Evolutionary conservation across 2,113 vertebrate genomes (phyloP), one percentile per base, ranked within the genome.

Genomic region (Helogale parvula): DNA sequence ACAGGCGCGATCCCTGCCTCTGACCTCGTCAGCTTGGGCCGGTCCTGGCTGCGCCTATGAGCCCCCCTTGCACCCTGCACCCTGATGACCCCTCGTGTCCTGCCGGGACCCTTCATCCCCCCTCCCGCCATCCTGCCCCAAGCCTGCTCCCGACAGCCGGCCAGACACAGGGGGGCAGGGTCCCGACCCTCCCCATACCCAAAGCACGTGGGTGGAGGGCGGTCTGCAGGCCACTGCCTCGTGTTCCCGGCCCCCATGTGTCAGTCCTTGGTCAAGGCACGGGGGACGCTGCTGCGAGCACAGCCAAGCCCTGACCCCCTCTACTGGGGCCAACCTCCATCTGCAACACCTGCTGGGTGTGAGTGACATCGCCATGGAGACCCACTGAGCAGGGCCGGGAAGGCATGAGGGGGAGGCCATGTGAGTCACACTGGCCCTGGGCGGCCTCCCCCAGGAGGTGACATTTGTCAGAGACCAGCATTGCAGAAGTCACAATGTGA

Each of bases 351-450:
- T 17, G 29, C 45, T 2, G 2, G 45, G 15, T 13, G 25, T 5
- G n/a, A 17, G 23, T 3, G 11, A 29, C n/a, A 3, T 12, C 1
- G 5, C 23, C 72, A 29, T 0, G 3, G 60, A 38, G 25, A 21
- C 11, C 14, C 29, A 38, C 17, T 5, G 0, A 33, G 60, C 45
- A 3, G 9, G 5, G 8, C 3, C 17, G 27, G 45, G 33, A 15
- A 4, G 29, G 41, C 14, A 2, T 0, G 1, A 8, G n/a, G 41
- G 1, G 60, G 14, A 0, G 3, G 10, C 4, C 0, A 0, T 19
- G 13, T 3, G 1, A 33, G 54, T 66, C 57, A 7, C 3, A 9
- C 27, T 31, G 5, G 54, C 16, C 71, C 27, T 5, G 16, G 83
- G 29, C 23, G 4, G 3, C 27, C 16, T 16, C 45, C 17, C 71